A percentile compares a stretch with the other conserved stretches of the same genome.
phyloP scores from a whole-genome alignment of 2,888 invertebrate genomes.

The Pristionchus maxplancki region DNA sequence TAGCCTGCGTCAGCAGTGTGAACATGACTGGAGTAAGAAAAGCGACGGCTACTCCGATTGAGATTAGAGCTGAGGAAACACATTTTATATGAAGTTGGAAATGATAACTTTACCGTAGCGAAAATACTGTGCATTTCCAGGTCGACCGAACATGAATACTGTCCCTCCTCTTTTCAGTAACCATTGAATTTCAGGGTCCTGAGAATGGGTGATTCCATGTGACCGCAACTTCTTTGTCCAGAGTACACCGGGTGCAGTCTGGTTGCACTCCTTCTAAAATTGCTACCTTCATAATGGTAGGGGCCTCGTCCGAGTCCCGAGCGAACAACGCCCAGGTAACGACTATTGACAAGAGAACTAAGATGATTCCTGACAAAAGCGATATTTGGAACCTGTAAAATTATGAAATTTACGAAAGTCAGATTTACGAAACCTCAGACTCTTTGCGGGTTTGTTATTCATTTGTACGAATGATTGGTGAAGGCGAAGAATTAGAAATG shows the following conservation, averaged over 20 bases:
- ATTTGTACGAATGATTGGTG: background rate
- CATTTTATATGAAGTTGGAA: background rate
- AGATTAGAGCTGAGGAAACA: background rate
- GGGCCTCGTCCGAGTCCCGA: background rate
- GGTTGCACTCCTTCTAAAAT: background rate
- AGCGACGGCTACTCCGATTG: background rate
- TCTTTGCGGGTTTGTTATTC: too few relatives aligned
- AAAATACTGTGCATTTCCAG: background rate
- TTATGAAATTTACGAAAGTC: background rate
- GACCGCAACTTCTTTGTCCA: too few relatives aligned
- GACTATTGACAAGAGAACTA: background rate
- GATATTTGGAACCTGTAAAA: background rate
- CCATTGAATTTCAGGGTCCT: background rate
- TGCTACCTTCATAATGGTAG: background rate
- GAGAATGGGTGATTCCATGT: too few relatives aligned
- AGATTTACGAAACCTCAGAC: background rate
- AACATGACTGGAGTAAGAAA: background rate
- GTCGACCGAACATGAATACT: background rate
- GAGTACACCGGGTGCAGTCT: too few relatives aligned
- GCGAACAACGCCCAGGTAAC: background rate
- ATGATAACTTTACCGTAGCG: background rate
- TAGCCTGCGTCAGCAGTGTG: background rate
- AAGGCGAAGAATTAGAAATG: background rate
- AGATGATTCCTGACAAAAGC: background rate
- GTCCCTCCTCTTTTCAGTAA: background rate